Conservation (phyloP, 2,888 invertebrate species). For the Myopa testacea region DNA sequence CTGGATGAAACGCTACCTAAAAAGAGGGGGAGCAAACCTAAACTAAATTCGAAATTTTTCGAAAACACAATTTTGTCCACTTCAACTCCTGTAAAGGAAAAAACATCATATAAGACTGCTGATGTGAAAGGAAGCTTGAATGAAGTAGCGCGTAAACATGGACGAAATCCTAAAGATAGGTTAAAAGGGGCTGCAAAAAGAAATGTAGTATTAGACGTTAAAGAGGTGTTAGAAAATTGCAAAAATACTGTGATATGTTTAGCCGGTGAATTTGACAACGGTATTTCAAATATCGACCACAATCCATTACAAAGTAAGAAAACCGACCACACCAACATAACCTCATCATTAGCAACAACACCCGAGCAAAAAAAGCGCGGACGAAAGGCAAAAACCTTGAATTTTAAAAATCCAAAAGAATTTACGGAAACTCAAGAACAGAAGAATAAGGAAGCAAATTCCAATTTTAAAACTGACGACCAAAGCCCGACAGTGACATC, state of each 20-base stretch:
- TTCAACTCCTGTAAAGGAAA: background rate
- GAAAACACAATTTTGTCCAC: background rate
- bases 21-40: slow-evolving; percentile 45
- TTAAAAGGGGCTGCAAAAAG: background rate
- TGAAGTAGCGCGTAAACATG: slow-evolving; percentile 15
- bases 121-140: background rate
- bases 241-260: background rate
- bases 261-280: background rate
- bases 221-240: too few relatives aligned
- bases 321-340: background rate
- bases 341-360: background rate
- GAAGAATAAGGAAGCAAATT: too few relatives aligned
- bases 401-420: too few relatives aligned
- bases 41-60: slow-evolving; percentile 10
- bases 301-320: background rate
- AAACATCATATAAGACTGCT: background rate
- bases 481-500: too few relatives aligned
- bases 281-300: background rate
- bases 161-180: slow-evolving; percentile 19
- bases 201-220: background rate
- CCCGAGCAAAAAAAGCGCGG: background rate
- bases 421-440: too few relatives aligned
- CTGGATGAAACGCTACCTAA: slow-evolving; percentile 18
- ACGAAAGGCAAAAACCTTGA: background rate
- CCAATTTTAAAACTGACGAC: too few relatives aligned